Evolutionary conservation across 2,113 vertebrate genomes (phyloP).

Genomic region (Hystrix cristata): DNA sequence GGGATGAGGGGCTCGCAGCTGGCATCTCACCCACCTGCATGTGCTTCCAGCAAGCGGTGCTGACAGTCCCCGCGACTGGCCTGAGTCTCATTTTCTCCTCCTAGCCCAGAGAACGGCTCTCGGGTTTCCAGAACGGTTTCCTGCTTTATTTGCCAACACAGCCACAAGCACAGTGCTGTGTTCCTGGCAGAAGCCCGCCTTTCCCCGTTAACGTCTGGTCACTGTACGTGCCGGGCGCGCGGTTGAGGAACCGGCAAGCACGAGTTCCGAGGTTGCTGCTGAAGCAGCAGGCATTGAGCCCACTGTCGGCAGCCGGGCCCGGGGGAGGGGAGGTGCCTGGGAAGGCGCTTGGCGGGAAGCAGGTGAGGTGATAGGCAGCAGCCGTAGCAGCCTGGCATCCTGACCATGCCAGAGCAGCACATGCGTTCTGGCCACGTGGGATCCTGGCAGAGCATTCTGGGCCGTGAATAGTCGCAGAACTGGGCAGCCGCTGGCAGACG

Average conservation of each 20-base stretch:
- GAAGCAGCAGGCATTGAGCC: background rate
- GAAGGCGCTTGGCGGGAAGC: background rate
- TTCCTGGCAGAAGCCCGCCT: background rate
- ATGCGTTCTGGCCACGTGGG: rapidly evolving
- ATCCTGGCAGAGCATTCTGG: background rate
- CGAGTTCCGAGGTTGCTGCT: background rate
- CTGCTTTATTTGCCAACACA: background rate
- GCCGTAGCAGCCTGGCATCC: rapidly evolving
- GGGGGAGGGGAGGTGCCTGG: background rate
- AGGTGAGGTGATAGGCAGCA: background rate
- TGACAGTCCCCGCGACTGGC: rapidly evolving
- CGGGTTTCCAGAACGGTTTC: conserved; percentile 37
- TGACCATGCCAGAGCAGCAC: background rate
- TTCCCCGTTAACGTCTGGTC: conserved; percentile 36
- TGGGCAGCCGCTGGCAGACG: background rate
- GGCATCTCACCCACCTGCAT: background rate
- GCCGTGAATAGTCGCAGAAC: rapidly evolving
- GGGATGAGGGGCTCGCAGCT: background rate
- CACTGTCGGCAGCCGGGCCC: background rate
- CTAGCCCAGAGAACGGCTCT: background rate
- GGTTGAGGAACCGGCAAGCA: background rate
- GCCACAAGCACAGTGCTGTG: background rate
- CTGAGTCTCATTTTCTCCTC: background rate
- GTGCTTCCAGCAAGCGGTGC: background rate
- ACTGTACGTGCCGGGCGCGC: background rate